Conservation (phyloP, 2,888 invertebrate genomes). For the Zygaena filipendulae region DNA sequence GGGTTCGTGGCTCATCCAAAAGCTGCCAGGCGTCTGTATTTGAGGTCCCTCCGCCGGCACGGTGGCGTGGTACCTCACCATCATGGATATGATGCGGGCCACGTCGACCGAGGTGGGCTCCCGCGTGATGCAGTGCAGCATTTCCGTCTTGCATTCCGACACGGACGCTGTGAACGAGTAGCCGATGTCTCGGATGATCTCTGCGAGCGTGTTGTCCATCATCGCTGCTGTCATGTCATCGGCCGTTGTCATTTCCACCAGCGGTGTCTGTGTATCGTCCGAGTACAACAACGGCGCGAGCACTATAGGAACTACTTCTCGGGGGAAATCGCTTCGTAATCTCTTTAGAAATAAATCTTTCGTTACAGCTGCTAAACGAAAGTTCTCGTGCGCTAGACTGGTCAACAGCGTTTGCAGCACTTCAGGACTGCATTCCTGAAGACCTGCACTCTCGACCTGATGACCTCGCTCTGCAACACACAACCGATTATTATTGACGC, state of each 20-base stretch:
- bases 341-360: slow-evolving; percentile 85
- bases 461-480: slow-evolving; percentile 68
- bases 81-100: slow-evolving; percentile 86
- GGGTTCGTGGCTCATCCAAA: slow-evolving; percentile 69
- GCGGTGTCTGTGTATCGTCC: slow-evolving; percentile 75
- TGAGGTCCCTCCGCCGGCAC: slow-evolving; percentile 75
- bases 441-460: slow-evolving; percentile 80
- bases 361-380: slow-evolving; percentile 77
- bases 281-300: slow-evolving; percentile 89
- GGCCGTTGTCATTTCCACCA: slow-evolving; percentile 72
- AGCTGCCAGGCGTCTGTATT: slow-evolving; percentile 73
- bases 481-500: neutral
- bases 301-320: slow-evolving; percentile 88
- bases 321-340: slow-evolving; percentile 88
- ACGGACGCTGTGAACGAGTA: slow-evolving; percentile 87
- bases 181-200: slow-evolving; percentile 92
- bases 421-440: slow-evolving; percentile 92
- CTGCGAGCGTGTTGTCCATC: slow-evolving; percentile 84
- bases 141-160: slow-evolving; percentile 88
- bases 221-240: slow-evolving; percentile 70
- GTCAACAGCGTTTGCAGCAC: slow-evolving; percentile 85
- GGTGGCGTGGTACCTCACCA: slow-evolving; percentile 83
- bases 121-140: slow-evolving; percentile 83
- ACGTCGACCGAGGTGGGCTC: slow-evolving; percentile 87
- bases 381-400: slow-evolving; percentile 68